Evolutionary conservation across 2,797 vertebrate genomes (phyloP).

Genomic region (Hemitrygon akajei): DNA sequence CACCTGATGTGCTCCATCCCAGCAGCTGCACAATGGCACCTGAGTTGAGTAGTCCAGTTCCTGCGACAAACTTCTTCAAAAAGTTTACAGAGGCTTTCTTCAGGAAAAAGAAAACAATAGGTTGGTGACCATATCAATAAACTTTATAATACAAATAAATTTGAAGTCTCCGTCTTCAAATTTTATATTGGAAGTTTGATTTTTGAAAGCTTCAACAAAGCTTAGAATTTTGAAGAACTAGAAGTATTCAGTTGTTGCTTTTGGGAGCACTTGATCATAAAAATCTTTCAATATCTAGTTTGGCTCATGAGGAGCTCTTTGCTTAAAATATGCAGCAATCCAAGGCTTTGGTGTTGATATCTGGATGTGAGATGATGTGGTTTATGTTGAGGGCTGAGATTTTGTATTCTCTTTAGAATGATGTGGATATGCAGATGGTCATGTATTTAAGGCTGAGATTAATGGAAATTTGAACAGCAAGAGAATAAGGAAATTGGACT

Average conservation of each 20-base stretch:
- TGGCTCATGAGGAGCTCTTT: no score
- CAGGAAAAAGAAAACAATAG: constrained; percentile 81
- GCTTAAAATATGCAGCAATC: no score
- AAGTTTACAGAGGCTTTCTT: constrained; percentile 96
- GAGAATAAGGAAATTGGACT: no score
- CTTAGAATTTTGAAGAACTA: neutral
- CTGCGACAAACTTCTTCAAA: constrained; percentile 85
- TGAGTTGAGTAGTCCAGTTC: constrained; percentile 82
- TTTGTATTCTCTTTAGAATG: no score
- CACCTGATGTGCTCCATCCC: constrained; percentile 83
- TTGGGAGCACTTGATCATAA: no score
- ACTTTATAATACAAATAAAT: neutral
- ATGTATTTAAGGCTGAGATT: no score
- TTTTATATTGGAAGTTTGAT: neutral
- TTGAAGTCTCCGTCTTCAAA: neutral
- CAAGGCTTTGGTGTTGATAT: no score
- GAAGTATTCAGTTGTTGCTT: neutral
- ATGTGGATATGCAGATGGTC: no score
- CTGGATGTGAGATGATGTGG: no score
- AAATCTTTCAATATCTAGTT: no score
- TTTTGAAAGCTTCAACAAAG: neutral
- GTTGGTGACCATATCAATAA: constrained; percentile 52
- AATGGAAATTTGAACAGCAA: no score
- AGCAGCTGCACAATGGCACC: constrained; percentile 86
- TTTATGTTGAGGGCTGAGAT: no score